These are phyloP conservation scores for Stratiolaelaps scimitus DNA, from an alignment of 1,140 invertebrate species.

Conservation along the genomic window DNA sequence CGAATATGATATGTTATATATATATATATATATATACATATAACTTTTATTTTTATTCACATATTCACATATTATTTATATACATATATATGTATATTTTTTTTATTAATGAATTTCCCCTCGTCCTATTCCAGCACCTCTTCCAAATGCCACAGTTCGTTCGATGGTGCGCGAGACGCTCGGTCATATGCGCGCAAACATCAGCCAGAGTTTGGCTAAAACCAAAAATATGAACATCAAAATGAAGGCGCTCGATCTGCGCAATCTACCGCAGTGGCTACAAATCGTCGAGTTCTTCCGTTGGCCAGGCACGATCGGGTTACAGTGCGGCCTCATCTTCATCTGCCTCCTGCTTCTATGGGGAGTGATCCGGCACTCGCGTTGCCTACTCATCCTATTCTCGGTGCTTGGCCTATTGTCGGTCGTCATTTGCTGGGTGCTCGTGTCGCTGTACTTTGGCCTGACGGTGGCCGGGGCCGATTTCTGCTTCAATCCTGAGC, in stretches of 20 bases:
- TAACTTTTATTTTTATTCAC: too few relatives aligned
- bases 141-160: slow-evolving; percentile 22
- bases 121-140: background rate
- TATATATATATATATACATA: too few relatives aligned
- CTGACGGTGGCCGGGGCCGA: slow-evolving; percentile 63
- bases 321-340: slow-evolving; percentile 59
- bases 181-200: slow-evolving; percentile 26
- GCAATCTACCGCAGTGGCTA: slow-evolving; percentile 33
- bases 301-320: slow-evolving; percentile 64
- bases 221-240: slow-evolving; percentile 30
- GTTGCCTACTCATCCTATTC: slow-evolving; percentile 67
- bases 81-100: too few relatives aligned
- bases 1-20: too few relatives aligned
- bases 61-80: too few relatives aligned
- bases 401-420: slow-evolving; percentile 72
- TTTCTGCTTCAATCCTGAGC: slow-evolving; percentile 59
- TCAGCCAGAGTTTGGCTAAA: slow-evolving; percentile 27
- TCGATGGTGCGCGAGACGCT: slow-evolving; percentile 27
- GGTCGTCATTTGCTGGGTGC: slow-evolving; percentile 75
- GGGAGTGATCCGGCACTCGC: slow-evolving; percentile 64
- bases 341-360: slow-evolving; percentile 65
- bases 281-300: slow-evolving; percentile 41
- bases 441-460: slow-evolving; percentile 66
- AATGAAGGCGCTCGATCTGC: slow-evolving; percentile 32
- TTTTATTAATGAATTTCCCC: too few relatives aligned